These are phyloP conservation scores for Lobophora halterata DNA, from an alignment of 2,888 invertebrate species.

Conservation along the genomic window DNA sequence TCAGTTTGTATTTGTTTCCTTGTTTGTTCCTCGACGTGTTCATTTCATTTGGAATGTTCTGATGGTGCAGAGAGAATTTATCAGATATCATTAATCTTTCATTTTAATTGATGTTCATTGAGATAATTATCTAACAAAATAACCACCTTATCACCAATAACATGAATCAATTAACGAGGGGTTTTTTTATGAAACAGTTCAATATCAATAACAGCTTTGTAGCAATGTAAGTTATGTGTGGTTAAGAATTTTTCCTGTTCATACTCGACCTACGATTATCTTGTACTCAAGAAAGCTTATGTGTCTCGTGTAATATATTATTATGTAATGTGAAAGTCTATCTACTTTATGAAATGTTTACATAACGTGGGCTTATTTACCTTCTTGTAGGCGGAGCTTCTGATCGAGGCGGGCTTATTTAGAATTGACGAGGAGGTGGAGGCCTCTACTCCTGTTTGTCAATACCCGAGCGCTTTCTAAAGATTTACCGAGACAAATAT, in stretches of 20 bases:
- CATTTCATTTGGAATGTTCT: conserved; percentile 24
- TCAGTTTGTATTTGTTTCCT: conserved; percentile 36
- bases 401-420: conserved; percentile 77
- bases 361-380: conserved; percentile 68
- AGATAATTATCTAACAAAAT: too few relatives aligned
- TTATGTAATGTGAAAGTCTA: conserved; percentile 44
- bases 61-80: conserved; percentile 16
- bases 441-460: conserved; percentile 65
- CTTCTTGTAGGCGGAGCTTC: conserved; percentile 73
- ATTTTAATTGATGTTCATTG: too few relatives aligned
- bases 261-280: too few relatives aligned
- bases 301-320: conserved; percentile 2
- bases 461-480: conserved; percentile 41
- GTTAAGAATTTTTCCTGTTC: conserved; percentile 2
- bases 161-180: too few relatives aligned
- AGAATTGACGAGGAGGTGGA: conserved; percentile 75
- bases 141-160: too few relatives aligned
- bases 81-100: conserved; percentile 20
- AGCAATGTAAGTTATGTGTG: too few relatives aligned
- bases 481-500: conserved; percentile 23
- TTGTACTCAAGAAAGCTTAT: neutral
- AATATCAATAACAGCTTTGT: too few relatives aligned
- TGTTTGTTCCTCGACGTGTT: conserved; percentile 30
- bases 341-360: conserved; percentile 62
- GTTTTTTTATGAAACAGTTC: too few relatives aligned